A percentile compares a stretch with the other conserved stretches of the same genome.
phyloP scores from a whole-genome alignment of 2,888 invertebrate species.

The Abrostola tripartita region DNA sequence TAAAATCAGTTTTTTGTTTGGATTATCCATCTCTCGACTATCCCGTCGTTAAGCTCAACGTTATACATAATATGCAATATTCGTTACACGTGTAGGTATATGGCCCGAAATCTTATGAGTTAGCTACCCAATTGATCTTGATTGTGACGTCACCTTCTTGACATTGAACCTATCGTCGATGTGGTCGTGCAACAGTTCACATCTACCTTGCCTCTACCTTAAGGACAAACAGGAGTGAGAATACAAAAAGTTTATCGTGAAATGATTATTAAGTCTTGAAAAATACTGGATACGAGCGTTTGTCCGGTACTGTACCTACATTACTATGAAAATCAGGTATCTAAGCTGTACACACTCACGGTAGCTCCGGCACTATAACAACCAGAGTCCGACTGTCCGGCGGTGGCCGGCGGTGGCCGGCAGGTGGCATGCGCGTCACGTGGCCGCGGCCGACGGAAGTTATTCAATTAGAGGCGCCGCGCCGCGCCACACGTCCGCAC shows the following conservation, averaged over 20 bases:
- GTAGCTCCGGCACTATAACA: too few species aligned
- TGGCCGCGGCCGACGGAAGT: conserved; percentile 37
- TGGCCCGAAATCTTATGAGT: background rate
- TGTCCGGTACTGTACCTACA: too few species aligned
- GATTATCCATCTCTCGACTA: background rate
- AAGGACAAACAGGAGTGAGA: too few species aligned
- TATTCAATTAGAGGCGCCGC: conserved; percentile 53
- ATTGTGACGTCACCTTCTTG: conserved; percentile 1
- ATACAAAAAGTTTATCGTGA: too few species aligned
- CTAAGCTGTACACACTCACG: too few species aligned
- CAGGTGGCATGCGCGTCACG: conserved; percentile 34
- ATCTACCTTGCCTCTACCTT: too few species aligned
- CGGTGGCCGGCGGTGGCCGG: too few species aligned
- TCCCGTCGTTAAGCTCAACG: background rate
- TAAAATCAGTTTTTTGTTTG: background rate
- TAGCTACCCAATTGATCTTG: conserved; percentile 1
- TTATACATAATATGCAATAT: conserved; percentile 6
- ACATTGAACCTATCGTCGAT: background rate
- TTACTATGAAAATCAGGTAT: too few species aligned
- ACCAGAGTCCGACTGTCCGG: background rate
- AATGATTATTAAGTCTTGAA: too few species aligned
- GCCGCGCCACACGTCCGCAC: conserved; percentile 18
- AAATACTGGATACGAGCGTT: too few species aligned
- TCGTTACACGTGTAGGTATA: conserved; percentile 2
- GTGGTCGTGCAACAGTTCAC: too few species aligned